Base-by-base conservation (phyloP, 1,140 invertebrate species). In the Elymnias hypermnestra region DNA sequence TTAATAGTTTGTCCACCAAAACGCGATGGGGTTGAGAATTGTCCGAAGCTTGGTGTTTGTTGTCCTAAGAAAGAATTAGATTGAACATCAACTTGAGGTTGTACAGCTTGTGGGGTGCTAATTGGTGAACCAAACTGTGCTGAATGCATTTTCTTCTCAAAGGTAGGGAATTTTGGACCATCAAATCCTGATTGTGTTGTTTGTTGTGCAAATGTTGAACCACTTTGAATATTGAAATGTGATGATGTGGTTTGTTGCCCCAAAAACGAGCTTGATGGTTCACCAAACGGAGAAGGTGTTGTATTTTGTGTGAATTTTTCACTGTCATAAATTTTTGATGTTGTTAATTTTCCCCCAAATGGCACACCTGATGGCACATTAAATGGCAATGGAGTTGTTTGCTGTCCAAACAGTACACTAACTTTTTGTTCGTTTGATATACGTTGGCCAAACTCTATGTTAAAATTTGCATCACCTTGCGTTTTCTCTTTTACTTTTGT, bases 171-270 rank as follows among this genome's bases (percentile, higher is more conserved):
- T n/a, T n/a, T n/a, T n/a, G n/a, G n/a, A n/a, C n/a, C n/a, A 31
- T 13, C 28, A 8, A 14, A 13, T 14, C 8, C 9, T 13, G 28
- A 31, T n/a, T 8, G 13, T 33, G 29, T 15, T 33, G 29, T 47
- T 8, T 46, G 25, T 36, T 50, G 46, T 15, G 17, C 36, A 14
- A 37, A 49, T 31, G 29, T 12, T 9, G 22, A 15, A 39, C n/a
- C 17, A 0, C 47, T 28, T 31, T 40, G 31, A 15, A 9, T 18
- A 22, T n/a, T 29, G 31, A 14, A 35, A 1, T 14, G 29, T 17
- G 21, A 13, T 8, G 13, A 36, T 44, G 18, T 22, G 44, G 9
- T 25, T 42, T 26, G n/a, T 25, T 39, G 29, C 10, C 7, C 1
- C 1, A 21, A 42, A 5, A 39, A 13, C 14, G 39, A 26, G 21